phyloP scores from a whole-genome alignment of 2,113 vertebrate genomes.

The Oophaga pumilio region DNA sequence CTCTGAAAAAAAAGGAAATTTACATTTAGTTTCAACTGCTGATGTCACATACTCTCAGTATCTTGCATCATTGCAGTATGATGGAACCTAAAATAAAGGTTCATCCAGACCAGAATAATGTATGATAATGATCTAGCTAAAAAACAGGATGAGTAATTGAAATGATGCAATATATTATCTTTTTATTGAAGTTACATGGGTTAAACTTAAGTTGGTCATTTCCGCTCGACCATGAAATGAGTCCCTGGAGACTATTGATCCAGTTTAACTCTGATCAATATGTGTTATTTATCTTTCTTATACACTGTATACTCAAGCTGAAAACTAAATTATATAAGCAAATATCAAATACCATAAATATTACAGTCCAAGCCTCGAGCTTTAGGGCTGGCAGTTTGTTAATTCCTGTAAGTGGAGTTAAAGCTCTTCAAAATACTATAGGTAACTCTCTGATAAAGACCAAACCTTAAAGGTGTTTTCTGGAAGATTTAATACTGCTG shows the following conservation, averaged over 20 bases:
- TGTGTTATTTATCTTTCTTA: not conserved
- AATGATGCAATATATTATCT: not conserved
- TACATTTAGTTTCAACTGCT: no score
- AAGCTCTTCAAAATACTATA: no score
- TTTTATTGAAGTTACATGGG: not conserved
- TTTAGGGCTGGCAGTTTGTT: not conserved
- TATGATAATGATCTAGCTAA: not conserved
- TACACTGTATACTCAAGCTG: not conserved
- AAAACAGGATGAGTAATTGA: not conserved
- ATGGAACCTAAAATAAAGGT: no score
- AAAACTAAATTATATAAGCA: not conserved
- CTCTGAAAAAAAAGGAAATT: no score
- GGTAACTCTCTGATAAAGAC: no score
- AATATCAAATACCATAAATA: not conserved
- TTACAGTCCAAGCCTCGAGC: not conserved
- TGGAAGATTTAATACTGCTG: no score
- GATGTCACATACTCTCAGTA: no score
- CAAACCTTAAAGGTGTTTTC: no score
- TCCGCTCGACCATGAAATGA: not conserved
- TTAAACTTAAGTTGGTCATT: not conserved
- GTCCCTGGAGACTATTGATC: slow-evolving; percentile 9
- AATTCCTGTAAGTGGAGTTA: no score
- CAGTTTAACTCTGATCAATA: slow-evolving; percentile 3
- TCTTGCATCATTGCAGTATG: no score
- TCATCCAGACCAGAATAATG: not conserved